phyloP scores from a whole-genome alignment of 2,797 vertebrate genomes.

The Setipinna tenuifilis region DNA sequence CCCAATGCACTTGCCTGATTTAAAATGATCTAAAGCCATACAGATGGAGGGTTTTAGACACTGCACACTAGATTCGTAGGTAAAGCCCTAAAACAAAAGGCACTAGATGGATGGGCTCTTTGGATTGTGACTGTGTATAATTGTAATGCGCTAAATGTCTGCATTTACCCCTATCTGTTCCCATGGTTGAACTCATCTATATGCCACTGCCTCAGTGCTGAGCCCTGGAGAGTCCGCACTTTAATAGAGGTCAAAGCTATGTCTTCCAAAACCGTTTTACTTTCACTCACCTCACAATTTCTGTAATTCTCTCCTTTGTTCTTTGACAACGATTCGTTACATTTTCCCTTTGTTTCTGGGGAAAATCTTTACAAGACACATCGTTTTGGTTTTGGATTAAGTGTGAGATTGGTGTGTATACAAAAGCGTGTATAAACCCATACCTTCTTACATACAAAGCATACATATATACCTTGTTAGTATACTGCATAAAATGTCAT shows the following conservation, averaged over 20 bases:
- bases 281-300: neutral
- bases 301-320: neutral
- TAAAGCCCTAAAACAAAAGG: neutral
- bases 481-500: neutral
- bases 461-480: neutral
- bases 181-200: conserved; percentile 32
- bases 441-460: no score
- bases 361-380: neutral
- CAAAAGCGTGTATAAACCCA: neutral
- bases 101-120: neutral
- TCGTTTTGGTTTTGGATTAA: neutral
- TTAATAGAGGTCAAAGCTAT: conserved; percentile 40
- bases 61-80: neutral
- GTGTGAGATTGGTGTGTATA: neutral
- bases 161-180: conserved; percentile 28
- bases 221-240: conserved; percentile 43
- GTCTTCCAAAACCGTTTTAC: conserved; percentile 29
- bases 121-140: conserved; percentile 20
- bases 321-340: neutral
- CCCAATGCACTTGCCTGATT: neutral
- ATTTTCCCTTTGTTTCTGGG: neutral
- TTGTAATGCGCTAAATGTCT: conserved; percentile 29
- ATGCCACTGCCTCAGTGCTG: conserved; percentile 42
- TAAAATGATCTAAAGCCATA: neutral
- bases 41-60: neutral